These are phyloP conservation scores for Lampris incognitus DNA, from an alignment of 2,113 vertebrate genomes.

Conservation along the genomic window DNA sequence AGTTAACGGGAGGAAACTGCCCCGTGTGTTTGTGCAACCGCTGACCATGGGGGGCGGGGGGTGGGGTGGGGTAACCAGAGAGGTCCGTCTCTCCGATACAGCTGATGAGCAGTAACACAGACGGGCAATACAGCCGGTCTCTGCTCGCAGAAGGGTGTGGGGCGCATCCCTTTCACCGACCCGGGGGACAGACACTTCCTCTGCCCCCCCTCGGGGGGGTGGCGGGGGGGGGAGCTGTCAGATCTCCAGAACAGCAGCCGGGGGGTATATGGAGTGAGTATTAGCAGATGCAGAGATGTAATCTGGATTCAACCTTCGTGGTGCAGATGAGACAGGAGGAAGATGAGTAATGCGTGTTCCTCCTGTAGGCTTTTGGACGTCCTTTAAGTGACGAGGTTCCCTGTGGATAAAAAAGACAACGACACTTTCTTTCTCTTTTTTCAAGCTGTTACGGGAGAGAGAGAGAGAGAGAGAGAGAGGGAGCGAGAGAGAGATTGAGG, in stretches of 20 bases:
- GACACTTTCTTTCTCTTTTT: not conserved
- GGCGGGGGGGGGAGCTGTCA: not conserved
- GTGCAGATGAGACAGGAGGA: not conserved
- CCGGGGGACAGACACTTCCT: constrained; percentile 1
- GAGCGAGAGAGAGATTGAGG: not conserved
- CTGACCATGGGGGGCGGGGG: not conserved
- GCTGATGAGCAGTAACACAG: constrained; percentile 21
- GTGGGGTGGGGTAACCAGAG: not conserved
- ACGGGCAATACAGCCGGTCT: constrained; percentile 40
- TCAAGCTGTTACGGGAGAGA: not conserved
- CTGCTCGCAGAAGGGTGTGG: constrained; percentile 40
- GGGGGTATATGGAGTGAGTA: constrained; percentile 3
- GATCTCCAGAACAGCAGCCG: not conserved
- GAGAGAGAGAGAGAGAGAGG: not conserved
- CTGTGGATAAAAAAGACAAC: not conserved
- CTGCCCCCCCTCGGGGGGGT: too few relatives aligned
- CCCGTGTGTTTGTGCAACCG: too few relatives aligned
- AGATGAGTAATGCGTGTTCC: not conserved
- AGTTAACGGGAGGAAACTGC: too few relatives aligned
- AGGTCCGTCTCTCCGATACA: constrained; percentile 5
- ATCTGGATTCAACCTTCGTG: not conserved
- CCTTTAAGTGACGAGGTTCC: not conserved
- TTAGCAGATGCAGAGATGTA: constrained; percentile 19
- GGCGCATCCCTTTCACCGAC: constrained; percentile 18
- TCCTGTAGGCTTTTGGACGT: not conserved